Evolutionary conservation across 2,888 invertebrate genomes (phyloP).

Genomic region (Papilio protenor): DNA sequence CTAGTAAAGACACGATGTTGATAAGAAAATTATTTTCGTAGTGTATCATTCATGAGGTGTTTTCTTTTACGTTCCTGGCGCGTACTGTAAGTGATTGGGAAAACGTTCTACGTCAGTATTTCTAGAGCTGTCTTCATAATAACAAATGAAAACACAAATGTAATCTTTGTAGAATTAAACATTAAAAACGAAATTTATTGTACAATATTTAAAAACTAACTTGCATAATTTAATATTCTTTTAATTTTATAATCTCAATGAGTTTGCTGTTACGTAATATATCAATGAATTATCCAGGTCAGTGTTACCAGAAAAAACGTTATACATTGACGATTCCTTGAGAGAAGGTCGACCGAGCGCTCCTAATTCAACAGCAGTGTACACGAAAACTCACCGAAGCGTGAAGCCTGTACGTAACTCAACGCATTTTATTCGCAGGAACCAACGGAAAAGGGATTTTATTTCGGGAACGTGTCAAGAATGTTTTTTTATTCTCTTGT

Average conservation of each 20-base stretch:
- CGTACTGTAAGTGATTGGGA: too few species aligned
- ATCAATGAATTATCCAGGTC: neutral
- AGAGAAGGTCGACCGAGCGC: slow-evolving; percentile 39
- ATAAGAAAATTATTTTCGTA: neutral
- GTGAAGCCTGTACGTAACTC: slow-evolving; percentile 49
- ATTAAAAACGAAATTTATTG: too few species aligned
- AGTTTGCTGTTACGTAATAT: neutral
- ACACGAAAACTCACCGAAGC: slow-evolving; percentile 49
- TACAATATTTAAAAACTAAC: too few species aligned
- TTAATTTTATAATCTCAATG: neutral
- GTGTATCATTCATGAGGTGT: too few species aligned
- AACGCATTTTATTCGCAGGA: slow-evolving; percentile 48
- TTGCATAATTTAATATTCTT: too few species aligned
- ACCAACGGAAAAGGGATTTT: slow-evolving; percentile 49
- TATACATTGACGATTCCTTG: slow-evolving; percentile 38
- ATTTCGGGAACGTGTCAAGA: slow-evolving; percentile 53
- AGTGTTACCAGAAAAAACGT: neutral
- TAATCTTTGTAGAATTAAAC: too few species aligned
- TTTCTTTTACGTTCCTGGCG: too few species aligned
- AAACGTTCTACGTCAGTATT: too few species aligned
- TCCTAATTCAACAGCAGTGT: slow-evolving; percentile 37
- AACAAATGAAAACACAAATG: too few species aligned
- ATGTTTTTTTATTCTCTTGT: slow-evolving; percentile 49
- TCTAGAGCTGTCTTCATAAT: too few species aligned
- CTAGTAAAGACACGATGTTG: too few species aligned